Evolutionary conservation across 2,888 invertebrate species (phyloP), one percentile per base, ranked within the genome.

Genomic region (Drosophila barbarae): DNA sequence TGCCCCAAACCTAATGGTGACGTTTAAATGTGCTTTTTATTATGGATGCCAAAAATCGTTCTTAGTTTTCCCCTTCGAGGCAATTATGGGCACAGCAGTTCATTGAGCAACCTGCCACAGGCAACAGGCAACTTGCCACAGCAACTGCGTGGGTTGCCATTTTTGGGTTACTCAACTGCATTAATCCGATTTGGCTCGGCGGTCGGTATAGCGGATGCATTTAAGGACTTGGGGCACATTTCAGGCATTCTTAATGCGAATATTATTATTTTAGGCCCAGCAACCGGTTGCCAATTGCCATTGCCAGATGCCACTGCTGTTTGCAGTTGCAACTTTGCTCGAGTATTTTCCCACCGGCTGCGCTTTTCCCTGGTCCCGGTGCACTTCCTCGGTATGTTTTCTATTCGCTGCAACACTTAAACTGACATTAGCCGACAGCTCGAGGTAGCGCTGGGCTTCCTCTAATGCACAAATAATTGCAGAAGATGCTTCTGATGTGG

Each of bases 391-490:
- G 70, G 71, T 51, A 66, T 42, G 65, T 65, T 57, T 69, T 69
- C 53, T 69, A 75, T 78, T 76, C 84, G 78, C 72, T 77, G 72
- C 85, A 75, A 79, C 81, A 81, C 81, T 81, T 81, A 84, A 84
- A 84, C 81, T 82, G 81, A 77, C 81, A 81, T 81, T 81, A 84
- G 84, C 68, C 82, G 72, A 61, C 61, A 67, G 67, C 55, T 63
- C 61, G 66, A 41, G 63, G 66, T 55, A 54, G 50, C 54, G 44
- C 46, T 47, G 49, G 69, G 54, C 68, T 68, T 70, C 73, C 75
- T 81, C 81, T 81, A 81, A 81, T 81, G 85, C 85, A 80, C 72
- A 85, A 84, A 81, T 81, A 81, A 81, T 81, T 81, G 81, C 83
- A 77, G 80, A 69, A 74, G 76, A 67, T 66, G 80, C 75, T 60